A percentile compares a stretch with the other conserved stretches of the same genome.
Conservation (phyloP, 2,113 vertebrate genomes). For the Rhinogobius similis region DNA sequence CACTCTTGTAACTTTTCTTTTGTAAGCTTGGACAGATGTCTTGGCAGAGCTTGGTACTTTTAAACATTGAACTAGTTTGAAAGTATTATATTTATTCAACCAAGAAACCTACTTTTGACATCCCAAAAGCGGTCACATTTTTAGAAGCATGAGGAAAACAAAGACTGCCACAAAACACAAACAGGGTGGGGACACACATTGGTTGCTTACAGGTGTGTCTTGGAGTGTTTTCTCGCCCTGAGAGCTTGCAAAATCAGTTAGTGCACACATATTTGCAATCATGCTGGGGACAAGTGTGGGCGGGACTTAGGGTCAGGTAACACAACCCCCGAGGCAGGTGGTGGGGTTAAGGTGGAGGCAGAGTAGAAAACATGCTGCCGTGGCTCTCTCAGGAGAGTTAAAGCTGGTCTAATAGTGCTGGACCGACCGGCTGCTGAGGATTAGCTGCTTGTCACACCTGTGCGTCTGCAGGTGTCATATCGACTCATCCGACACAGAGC, state of each 20-base stretch:
- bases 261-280: background rate
- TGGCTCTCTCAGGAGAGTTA: background rate
- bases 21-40: background rate
- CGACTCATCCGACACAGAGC: background rate
- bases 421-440: constrained; percentile 2
- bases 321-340: background rate
- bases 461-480: background rate
- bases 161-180: background rate
- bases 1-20: background rate
- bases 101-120: background rate
- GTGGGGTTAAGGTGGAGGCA: background rate
- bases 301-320: constrained; percentile 1
- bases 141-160: background rate
- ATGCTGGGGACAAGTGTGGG: background rate
- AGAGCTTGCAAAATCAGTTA: constrained; percentile 2
- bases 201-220: constrained; percentile 31
- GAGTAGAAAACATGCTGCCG: background rate
- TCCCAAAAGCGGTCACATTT: background rate
- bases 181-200: constrained; percentile 30
- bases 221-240: constrained; percentile 29
- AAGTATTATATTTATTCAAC: background rate
- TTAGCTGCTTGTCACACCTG: constrained; percentile 9
- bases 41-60: background rate
- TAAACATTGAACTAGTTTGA: background rate
- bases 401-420: background rate